Base-by-base conservation (phyloP, 2,113 vertebrate genomes). In the Labrus mixtus region DNA sequence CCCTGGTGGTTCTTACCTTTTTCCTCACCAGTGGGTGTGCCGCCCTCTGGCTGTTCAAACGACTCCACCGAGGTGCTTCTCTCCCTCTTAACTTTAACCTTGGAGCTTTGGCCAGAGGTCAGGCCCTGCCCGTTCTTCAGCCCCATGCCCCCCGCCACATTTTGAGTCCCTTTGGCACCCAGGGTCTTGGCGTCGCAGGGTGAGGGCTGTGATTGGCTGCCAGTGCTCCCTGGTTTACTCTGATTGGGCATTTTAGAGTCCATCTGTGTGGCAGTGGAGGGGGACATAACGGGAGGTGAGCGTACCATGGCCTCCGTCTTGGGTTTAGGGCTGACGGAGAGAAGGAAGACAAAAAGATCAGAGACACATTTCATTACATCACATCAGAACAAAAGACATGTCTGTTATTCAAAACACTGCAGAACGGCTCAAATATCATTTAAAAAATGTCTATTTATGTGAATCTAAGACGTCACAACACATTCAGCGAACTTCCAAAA, bases 301-400 rank as follows among this genome's bases (percentile, higher is more conserved):
- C 97, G 97, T 91, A 98, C 97, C 97, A 98, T 99, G 95, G 96
- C 97, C 97, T 99, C 98, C 96, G 97, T 96, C 95, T 99, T 99
- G 91, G 97, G 97, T 96, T 98, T 99, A 93, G 97, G 98, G 95
- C 98, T 99, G 94, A 94, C 67, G 78, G 51, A 89, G 56, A 77
- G 56, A 54, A 16, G 45, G 60, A 9, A 70, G 54, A 83, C 6
- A 46, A 64, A 63, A 57, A 37, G 1, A 60, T 46, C 9, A 61
- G 2, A 45, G 6, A 7, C 4, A 33, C 43, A 22, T 29, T 20
- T 65, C 57, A 66, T 51, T n/a, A 54, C 1, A 58, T 19, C 51
- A 4, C 46, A 50, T 61, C 17, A 58, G 9, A 61, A 29, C 2
- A 16, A 63, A 64, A 53, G 0, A 12, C 11, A 45, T 8, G 22